These are phyloP conservation scores for Entomyzon cyanotis DNA, from an alignment of 2,113 vertebrate genomes.

Conservation along the genomic window DNA sequence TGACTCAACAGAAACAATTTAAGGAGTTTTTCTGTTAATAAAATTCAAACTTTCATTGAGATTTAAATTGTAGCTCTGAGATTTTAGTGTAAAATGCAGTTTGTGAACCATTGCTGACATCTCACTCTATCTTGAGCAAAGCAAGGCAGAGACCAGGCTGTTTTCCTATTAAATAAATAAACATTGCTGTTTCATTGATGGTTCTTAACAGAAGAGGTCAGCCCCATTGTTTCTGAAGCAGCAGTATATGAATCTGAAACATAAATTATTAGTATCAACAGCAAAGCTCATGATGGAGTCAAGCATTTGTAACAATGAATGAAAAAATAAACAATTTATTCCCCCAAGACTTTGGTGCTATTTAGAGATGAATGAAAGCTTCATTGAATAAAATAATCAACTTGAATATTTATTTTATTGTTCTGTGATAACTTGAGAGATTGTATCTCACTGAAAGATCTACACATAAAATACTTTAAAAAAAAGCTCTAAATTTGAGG, in stretches of 20 bases:
- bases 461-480: not conserved
- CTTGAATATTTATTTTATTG: not conserved
- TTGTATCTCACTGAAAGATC: not conserved
- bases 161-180: not conserved
- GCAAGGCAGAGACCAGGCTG: not conserved
- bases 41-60: not conserved
- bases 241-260: not conserved
- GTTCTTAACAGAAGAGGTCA: not conserved
- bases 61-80: not conserved
- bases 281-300: not conserved
- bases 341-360: not conserved
- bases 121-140: not conserved
- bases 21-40: not conserved
- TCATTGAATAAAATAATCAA: not conserved
- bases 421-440: not conserved
- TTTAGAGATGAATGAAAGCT: not conserved
- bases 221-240: not conserved
- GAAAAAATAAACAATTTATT: slow-evolving; percentile 20
- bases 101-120: not conserved
- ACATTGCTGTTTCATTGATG: not conserved
- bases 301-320: not conserved
- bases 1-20: not conserved
- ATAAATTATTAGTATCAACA: not conserved
- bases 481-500: not conserved
- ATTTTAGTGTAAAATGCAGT: not conserved